These are phyloP conservation scores for Clitarchus hookeri DNA, from an alignment of 2,888 invertebrate genomes.

Conservation along the genomic window DNA sequence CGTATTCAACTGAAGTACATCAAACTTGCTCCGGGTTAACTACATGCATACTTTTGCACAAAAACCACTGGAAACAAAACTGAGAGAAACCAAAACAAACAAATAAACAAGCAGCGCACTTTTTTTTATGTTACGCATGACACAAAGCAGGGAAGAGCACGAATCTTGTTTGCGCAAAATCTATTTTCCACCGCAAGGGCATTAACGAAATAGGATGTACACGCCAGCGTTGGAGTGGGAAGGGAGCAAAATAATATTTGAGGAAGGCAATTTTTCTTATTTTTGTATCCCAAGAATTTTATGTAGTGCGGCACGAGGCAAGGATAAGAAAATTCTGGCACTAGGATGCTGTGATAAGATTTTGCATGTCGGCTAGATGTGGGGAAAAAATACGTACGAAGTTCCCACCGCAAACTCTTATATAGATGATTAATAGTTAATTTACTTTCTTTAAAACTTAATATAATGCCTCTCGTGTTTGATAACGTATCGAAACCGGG, in stretches of 20 bases:
- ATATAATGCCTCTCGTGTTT: no score
- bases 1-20: no score
- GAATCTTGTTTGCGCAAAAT: not conserved
- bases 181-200: not conserved
- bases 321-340: not conserved
- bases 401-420: no score
- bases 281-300: not conserved
- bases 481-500: no score
- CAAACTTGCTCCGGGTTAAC: no score
- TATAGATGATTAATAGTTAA: no score
- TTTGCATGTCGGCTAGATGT: no score
- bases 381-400: no score
- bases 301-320: not conserved
- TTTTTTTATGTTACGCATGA: not conserved
- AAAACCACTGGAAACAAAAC: not conserved
- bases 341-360: no score
- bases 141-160: not conserved
- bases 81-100: not conserved
- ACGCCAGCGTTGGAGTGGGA: not conserved
- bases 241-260: not conserved
- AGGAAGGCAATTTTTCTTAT: not conserved
- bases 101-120: not conserved
- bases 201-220: not conserved
- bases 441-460: no score
- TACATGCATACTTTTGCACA: no score